phyloP scores from a whole-genome alignment of 1,140 invertebrate genomes.

The Drosophila cardini region DNA sequence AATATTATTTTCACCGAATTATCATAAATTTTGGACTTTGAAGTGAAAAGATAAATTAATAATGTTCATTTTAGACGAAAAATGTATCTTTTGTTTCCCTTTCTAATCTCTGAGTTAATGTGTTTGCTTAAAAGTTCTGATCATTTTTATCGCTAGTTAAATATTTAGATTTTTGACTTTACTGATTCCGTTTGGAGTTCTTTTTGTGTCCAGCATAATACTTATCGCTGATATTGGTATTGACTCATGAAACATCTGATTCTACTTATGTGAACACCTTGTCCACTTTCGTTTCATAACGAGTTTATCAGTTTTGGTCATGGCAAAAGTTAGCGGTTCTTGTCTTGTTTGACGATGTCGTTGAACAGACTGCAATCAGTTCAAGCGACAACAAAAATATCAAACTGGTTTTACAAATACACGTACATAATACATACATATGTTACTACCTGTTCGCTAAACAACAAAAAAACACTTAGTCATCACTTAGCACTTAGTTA shows the following conservation, averaged over 20 bases:
- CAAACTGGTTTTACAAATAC: conserved; percentile 35
- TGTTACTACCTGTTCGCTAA: conserved; percentile 33
- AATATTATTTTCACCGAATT: conserved; percentile 37
- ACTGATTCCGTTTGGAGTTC: neutral
- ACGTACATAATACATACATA: conserved; percentile 13
- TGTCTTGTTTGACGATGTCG: conserved; percentile 26
- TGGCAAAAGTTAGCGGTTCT: conserved; percentile 42
- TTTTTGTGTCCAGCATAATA: conserved; percentile 1
- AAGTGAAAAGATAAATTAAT: neutral
- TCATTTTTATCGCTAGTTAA: conserved; percentile 8
- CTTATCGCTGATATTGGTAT: neutral
- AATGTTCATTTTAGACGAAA: neutral
- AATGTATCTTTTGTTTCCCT: neutral
- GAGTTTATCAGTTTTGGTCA: conserved; percentile 38
- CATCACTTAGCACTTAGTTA: conserved; percentile 26
- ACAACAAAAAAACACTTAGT: conserved; percentile 23
- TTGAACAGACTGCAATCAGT: conserved; percentile 50
- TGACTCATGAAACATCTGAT: conserved; percentile 15
- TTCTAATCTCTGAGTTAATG: conserved; percentile 1
- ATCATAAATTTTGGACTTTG: conserved; percentile 20
- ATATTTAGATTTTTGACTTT: conserved; percentile 1
- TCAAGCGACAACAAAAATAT: conserved; percentile 31
- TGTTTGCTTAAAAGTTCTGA: conserved; percentile 5
- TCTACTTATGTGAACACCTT: conserved; percentile 20
- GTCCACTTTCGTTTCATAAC: conserved; percentile 49